Base-by-base conservation (phyloP, 2,113 vertebrate genomes). In the Hydropotes inermis region DNA sequence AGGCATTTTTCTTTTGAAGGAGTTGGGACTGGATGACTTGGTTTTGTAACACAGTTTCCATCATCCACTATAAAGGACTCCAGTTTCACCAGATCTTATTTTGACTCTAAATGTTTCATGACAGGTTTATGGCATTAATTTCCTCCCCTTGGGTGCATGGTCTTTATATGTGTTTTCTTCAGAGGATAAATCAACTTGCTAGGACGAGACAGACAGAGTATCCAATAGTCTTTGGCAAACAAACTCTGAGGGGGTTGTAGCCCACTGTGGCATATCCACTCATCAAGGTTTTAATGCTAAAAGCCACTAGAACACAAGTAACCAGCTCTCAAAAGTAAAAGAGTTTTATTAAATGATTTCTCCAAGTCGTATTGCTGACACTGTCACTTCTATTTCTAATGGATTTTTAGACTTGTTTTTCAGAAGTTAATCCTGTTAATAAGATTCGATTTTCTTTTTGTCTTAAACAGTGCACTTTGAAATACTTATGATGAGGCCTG, bases 111-210 rank as follows among this genome's bases (percentile, higher is more conserved):
- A 98, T 93, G 95, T 94, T 97, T 98, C 95, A 84, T 98, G 99
- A 98, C 98, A 99, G 98, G 97, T 99, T 99, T 99, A 99, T 98
- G 96, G 97, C 96, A 98, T 98, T 99, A 98, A 99, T 98, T 99
- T 99, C 96, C 97, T 98, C 94, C 97, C 95, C 96, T 95, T 96
- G 97, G 97, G 94, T 93, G 55, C 95, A 96, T 52, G 50, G 90
- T 67, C 91, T 87, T 98, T 98, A 95, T 97, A 96, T 98, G 97
- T 98, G 98, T 98, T 98, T 98, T 98, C 98, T 98, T 98, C 97
- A 14, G 67, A 97, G 83, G 97, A 98, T 98, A 99, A 99, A 99
- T 99, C 98, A 98, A 89, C 87, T 92, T 87, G 33, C 91, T 45
- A 91, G 92, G 87, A 94, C 47, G 25, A 98, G 94, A 94, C 79